phyloP scores from a whole-genome alignment of 2,797 vertebrate genomes.

The Gymnothorax reevesii region DNA sequence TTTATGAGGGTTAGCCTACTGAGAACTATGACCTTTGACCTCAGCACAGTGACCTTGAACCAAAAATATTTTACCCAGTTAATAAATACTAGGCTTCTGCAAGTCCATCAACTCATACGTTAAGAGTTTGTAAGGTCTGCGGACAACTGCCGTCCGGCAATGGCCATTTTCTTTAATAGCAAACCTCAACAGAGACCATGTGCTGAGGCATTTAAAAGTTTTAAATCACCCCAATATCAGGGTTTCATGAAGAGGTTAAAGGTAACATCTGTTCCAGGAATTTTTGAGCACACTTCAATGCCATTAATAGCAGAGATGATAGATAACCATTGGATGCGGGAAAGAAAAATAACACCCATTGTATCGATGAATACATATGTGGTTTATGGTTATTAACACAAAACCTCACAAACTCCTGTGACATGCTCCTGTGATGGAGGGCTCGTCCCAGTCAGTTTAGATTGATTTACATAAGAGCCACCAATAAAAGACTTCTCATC shows the following conservation, averaged over 20 bases:
- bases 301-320: neutral
- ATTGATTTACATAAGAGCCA: neutral
- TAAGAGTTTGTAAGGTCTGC: too few species aligned
- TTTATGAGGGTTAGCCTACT: too few species aligned
- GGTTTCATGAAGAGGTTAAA: neutral
- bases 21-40: too few species aligned
- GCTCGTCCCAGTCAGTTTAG: neutral
- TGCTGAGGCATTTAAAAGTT: neutral
- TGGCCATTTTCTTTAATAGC: too few species aligned
- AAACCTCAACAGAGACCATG: neutral
- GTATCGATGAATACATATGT: neutral
- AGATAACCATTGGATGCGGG: neutral
- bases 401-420: neutral
- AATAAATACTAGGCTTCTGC: too few species aligned
- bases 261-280: neutral
- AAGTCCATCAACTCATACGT: too few species aligned
- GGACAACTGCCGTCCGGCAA: too few species aligned
- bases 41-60: too few species aligned
- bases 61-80: too few species aligned
- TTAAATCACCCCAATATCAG: neutral
- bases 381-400: neutral
- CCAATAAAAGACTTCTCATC: neutral
- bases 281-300: neutral
- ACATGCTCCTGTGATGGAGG: neutral
- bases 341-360: neutral